These are phyloP conservation scores for Omphaloscelis lunosa DNA, from an alignment of 2,888 invertebrate genomes.

Conservation along the genomic window DNA sequence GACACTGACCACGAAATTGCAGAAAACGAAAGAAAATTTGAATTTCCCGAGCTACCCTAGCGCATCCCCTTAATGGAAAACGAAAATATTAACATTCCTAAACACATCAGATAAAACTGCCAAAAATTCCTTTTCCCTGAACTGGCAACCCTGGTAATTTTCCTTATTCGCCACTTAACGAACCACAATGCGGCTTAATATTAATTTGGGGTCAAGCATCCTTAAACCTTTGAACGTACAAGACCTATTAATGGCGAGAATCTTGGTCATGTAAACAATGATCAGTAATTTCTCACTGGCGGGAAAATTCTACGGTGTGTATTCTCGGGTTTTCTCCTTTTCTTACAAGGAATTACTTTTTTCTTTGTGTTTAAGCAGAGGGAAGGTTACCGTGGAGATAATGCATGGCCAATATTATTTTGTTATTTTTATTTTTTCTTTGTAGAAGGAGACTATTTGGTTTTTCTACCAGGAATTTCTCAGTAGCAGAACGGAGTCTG, in stretches of 20 bases:
- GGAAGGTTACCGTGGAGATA: not conserved
- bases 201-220: slow-evolving; percentile 67
- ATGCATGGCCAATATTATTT: not conserved
- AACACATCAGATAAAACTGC: not conserved
- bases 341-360: not conserved
- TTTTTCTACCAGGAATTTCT: not conserved
- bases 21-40: not conserved
- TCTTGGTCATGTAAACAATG: slow-evolving; percentile 65
- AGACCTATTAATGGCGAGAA: slow-evolving; percentile 60
- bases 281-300: slow-evolving; percentile 42
- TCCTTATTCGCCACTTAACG: slow-evolving; percentile 66
- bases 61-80: not conserved
- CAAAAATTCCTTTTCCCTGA: slow-evolving; percentile 7
- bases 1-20: no score
- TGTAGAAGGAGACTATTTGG: not conserved
- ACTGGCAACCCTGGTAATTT: slow-evolving; percentile 54
- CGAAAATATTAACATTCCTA: not conserved
- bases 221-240: slow-evolving; percentile 57
- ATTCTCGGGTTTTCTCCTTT: slow-evolving; percentile 3
- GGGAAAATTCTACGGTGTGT: slow-evolving; percentile 2
- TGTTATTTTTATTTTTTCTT: not conserved
- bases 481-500: not conserved
- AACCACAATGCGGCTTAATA: slow-evolving; percentile 64
- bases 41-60: not conserved
- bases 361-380: not conserved